Base-by-base conservation (phyloP, 2,797 vertebrate genomes). In the Pempheris klunzingeri region DNA sequence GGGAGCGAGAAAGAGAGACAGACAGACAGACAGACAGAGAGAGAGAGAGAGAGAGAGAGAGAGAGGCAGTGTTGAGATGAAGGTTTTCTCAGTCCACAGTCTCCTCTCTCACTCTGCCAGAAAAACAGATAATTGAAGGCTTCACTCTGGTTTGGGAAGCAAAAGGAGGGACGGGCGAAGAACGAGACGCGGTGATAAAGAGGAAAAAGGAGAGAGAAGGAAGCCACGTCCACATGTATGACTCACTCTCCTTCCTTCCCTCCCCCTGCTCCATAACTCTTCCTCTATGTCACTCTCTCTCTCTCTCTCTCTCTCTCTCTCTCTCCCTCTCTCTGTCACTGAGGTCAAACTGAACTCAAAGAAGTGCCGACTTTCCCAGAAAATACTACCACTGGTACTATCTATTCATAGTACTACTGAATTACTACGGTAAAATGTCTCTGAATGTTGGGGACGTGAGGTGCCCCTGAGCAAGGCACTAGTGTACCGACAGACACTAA, bases 141-240 rank as follows among this genome's bases (percentile, higher is more conserved):
- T 78, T 91, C 18, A 4, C 70, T 87, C 65, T 63, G 78, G 77
- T 83, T 87, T 81, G 77, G 72, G 68, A 87, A 80, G 68, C 63
- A 47, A 55, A 74, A 59, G 46, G 69, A 78, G 78, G 63, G 71
- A 77, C 8, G 28, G 66, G 43, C 5, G 28, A 47, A 77, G 72
- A 82, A 38, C 18, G 49, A 84, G 71, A 71, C 5, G 7, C 52
- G 74, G 57, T 0, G 55, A 77, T 55, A 1, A 5, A 68, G 63
- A 81, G 74, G 36, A 67, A 68, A 76, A 17, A 72, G 20, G 30
- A 34, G 52, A 47, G 30, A 63, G 41, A 32, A 71, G 52, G 84
- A 91, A 85, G 88, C 91, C 91, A 92, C 92, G 91, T 92, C 90
- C 89, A 90, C 91, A 93, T 78, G 80, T 83, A 80, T 92, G 91